Conservation (phyloP, 2,888 invertebrate genomes). For the Odontomyia ornata region DNA sequence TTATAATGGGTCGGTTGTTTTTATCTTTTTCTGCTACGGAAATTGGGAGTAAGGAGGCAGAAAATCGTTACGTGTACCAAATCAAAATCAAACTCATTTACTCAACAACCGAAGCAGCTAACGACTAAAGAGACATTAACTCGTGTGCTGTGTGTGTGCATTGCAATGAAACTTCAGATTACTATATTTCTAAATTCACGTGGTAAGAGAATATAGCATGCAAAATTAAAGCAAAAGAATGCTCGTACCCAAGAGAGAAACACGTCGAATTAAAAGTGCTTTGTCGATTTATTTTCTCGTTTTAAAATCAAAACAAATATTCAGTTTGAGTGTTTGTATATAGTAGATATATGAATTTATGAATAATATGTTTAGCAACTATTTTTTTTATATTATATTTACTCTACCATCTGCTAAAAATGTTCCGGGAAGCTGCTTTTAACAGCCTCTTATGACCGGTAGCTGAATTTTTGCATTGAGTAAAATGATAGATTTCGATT, state of each 20-base stretch:
- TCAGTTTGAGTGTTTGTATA: background rate
- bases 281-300: background rate
- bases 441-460: too few species aligned
- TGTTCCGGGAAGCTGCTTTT: too few species aligned
- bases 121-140: too few species aligned
- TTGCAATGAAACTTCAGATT: too few species aligned
- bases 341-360: background rate
- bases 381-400: background rate
- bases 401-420: too few species aligned
- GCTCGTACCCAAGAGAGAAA: background rate
- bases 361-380: background rate
- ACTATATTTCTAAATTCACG: background rate
- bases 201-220: background rate
- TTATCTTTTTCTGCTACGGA: constrained; percentile 52
- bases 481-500: too few species aligned
- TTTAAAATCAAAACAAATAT: constrained; percentile 5
- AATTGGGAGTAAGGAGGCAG: constrained; percentile 17
- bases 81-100: constrained; percentile 26
- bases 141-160: too few species aligned
- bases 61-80: background rate
- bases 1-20: constrained; percentile 53
- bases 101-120: too few species aligned
- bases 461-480: too few species aligned
- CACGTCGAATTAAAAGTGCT: constrained; percentile 2
- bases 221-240: background rate